phyloP scores from a whole-genome alignment of 2,888 invertebrate genomes.

The Incurvaria masculella region DNA sequence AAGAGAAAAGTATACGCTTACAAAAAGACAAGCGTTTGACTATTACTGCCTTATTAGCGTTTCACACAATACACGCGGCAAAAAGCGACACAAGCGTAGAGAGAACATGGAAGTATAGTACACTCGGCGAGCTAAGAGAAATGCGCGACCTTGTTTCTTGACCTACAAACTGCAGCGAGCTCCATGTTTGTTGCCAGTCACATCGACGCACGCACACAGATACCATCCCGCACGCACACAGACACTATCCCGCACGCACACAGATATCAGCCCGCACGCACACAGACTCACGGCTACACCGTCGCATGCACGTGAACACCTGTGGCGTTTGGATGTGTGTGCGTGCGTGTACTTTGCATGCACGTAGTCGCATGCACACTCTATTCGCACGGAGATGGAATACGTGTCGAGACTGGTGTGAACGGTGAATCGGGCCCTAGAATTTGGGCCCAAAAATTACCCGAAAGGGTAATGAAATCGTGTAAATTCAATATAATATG shows the following conservation, averaged over 20 bases:
- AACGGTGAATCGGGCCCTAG: too few relatives aligned
- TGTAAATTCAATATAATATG: too few relatives aligned
- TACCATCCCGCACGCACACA: background rate
- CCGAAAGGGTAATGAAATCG: too few relatives aligned
- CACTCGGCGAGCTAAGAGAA: constrained; percentile 29
- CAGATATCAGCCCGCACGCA: background rate
- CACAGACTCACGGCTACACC: too few relatives aligned
- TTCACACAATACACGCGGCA: background rate
- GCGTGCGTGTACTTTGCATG: background rate
- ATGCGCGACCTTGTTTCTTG: constrained; percentile 53
- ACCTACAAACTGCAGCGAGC: constrained; percentile 40
- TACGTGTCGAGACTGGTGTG: too few relatives aligned
- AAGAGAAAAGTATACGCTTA: background rate
- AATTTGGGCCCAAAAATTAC: too few relatives aligned
- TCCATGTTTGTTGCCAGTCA: background rate
- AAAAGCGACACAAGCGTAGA: background rate
- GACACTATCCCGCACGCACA: background rate
- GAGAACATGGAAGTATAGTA: background rate
- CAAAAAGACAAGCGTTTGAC: background rate
- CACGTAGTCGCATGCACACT: too few relatives aligned
- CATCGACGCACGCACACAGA: background rate
- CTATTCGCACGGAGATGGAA: too few relatives aligned
- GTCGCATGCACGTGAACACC: background rate
- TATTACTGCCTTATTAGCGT: background rate
- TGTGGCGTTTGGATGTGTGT: background rate